phyloP scores from a whole-genome alignment of 2,888 invertebrate genomes.

The Crossocerus cetratus region DNA sequence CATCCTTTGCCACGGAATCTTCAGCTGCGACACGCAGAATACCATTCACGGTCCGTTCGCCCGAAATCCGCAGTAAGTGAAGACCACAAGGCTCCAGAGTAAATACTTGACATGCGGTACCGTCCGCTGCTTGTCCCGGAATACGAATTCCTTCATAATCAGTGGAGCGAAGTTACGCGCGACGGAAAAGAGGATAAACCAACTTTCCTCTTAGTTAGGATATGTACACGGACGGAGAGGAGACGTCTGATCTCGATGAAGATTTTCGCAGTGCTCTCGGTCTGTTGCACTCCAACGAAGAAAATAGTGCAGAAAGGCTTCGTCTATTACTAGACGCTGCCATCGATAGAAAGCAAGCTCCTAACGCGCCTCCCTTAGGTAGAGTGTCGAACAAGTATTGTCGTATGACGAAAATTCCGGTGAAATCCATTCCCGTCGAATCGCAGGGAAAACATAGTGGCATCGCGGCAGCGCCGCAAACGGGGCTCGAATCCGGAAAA shows the following conservation, averaged over 20 bases:
- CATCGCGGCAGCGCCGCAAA: neutral
- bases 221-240: constrained; percentile 54
- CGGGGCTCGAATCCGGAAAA: neutral
- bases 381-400: constrained; percentile 42
- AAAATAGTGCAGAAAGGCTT: constrained; percentile 61
- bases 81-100: neutral
- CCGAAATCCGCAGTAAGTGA: neutral
- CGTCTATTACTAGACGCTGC: constrained; percentile 55
- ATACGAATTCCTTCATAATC: neutral
- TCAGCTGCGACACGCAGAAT: constrained; percentile 2
- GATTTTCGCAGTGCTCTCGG: constrained; percentile 61
- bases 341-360: constrained; percentile 55
- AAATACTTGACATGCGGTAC: too few relatives aligned
- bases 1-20: neutral
- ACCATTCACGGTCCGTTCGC: neutral
- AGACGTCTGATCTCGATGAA: constrained; percentile 47
- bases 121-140: neutral
- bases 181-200: too few relatives aligned
- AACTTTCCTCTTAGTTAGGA: neutral
- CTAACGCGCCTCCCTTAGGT: constrained; percentile 36
- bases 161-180: too few relatives aligned
- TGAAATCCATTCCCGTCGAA: neutral
- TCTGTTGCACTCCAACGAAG: constrained; percentile 62
- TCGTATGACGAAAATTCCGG: constrained; percentile 11
- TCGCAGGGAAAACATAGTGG: neutral